phyloP scores from a whole-genome alignment of 2,113 vertebrate genomes.

The Caranx melampygus region DNA sequence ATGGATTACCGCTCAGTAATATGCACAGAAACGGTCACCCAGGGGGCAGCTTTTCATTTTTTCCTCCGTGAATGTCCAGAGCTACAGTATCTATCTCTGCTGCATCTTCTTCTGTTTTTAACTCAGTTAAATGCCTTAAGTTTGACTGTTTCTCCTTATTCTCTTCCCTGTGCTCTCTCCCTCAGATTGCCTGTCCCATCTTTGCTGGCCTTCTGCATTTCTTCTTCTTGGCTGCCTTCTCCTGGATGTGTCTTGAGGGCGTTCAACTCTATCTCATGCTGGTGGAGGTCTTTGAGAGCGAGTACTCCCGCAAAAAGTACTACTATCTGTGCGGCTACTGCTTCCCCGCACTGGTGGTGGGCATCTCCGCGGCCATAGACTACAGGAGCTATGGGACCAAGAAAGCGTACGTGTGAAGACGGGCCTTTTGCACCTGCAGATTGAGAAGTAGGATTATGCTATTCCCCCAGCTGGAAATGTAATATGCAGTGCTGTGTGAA shows the following conservation, averaged over 20 bases:
- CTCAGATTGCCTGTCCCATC: constrained; percentile 92
- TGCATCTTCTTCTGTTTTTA: constrained; percentile 40
- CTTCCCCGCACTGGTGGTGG: constrained; percentile 93
- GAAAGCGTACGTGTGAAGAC: constrained; percentile 90
- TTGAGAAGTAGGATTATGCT: constrained; percentile 77
- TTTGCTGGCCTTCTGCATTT: constrained; percentile 93
- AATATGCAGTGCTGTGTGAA: constrained; percentile 71
- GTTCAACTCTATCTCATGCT: constrained; percentile 95
- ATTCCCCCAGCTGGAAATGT: constrained; percentile 74
- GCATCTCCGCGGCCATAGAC: constrained; percentile 93
- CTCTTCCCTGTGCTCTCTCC: constrained; percentile 20
- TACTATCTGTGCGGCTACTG: constrained; percentile 95
- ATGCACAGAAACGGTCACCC: constrained; percentile 43
- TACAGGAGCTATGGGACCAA: constrained; percentile 96
- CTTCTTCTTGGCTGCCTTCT: constrained; percentile 95
- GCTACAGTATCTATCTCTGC: constrained; percentile 34
- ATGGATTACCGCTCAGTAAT: constrained; percentile 57
- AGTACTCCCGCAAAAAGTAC: constrained; percentile 93
- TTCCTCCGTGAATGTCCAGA: constrained; percentile 18
- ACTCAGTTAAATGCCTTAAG: constrained; percentile 27
- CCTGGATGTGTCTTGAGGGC: constrained; percentile 94
- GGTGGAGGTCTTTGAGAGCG: constrained; percentile 94
- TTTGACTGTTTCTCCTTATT: constrained; percentile 32
- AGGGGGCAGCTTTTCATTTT: constrained; percentile 51
- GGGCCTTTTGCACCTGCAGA: constrained; percentile 81